Evolutionary conservation across 1,140 invertebrate genomes (phyloP).

Genomic region (Drosophila guanche): DNA sequence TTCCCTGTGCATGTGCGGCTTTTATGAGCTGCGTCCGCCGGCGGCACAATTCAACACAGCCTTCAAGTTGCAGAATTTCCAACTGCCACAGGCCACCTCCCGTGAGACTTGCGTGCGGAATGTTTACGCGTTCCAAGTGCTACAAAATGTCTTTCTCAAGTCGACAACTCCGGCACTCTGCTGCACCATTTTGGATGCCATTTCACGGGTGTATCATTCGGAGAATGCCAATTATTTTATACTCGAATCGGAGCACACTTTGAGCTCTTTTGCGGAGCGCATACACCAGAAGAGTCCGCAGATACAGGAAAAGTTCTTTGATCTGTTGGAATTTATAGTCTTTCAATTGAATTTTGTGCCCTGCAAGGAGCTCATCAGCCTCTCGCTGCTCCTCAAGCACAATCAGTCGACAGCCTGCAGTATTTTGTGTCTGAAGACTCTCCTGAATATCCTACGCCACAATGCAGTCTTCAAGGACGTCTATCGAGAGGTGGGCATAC

Average conservation of each 20-base stretch:
- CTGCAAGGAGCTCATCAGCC: slow-evolving; percentile 98
- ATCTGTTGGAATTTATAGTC: slow-evolving; percentile 97
- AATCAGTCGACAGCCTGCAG: slow-evolving; percentile 91
- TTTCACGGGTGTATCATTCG: slow-evolving; percentile 98
- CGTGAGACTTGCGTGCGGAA: slow-evolving; percentile 95
- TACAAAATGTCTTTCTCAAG: slow-evolving; percentile 97
- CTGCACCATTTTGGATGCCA: slow-evolving; percentile 96
- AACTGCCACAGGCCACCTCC: slow-evolving; percentile 94
- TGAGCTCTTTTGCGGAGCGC: slow-evolving; percentile 97
- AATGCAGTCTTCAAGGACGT: slow-evolving; percentile 98
- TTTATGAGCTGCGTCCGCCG: slow-evolving; percentile 93
- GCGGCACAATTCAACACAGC: slow-evolving; percentile 93
- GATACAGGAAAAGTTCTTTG: slow-evolving; percentile 98
- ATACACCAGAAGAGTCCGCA: slow-evolving; percentile 95
- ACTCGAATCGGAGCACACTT: slow-evolving; percentile 96
- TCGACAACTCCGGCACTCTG: slow-evolving; percentile 93
- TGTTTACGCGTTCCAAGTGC: slow-evolving; percentile 97
- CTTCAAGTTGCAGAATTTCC: slow-evolving; percentile 96
- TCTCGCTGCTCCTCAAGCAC: slow-evolving; percentile 95
- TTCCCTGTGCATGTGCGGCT: slow-evolving; percentile 96
- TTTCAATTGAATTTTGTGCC: slow-evolving; percentile 99
- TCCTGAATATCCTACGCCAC: slow-evolving; percentile 94
- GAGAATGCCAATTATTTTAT: slow-evolving; percentile 99
- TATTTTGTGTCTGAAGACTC: slow-evolving; percentile 94
- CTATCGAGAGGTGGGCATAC: slow-evolving; percentile 97